Evolutionary conservation across 2,113 vertebrate genomes (phyloP).

Genomic region (Clupea harengus): DNA sequence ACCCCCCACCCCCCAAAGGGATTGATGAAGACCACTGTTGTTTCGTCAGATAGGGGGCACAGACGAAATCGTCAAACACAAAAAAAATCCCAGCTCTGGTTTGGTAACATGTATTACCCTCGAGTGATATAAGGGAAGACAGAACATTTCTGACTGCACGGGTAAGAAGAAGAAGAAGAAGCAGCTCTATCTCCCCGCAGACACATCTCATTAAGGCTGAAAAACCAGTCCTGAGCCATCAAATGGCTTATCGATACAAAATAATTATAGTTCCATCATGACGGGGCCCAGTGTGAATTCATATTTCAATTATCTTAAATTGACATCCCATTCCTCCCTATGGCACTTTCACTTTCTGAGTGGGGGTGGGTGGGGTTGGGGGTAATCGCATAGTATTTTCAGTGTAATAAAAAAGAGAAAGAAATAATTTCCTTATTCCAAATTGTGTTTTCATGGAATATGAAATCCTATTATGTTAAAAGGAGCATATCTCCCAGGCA

Average conservation of each 20-base stretch:
- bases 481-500: slow-evolving; percentile 15
- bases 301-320: slow-evolving; percentile 66
- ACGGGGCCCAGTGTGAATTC: slow-evolving; percentile 58
- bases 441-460: slow-evolving; percentile 48
- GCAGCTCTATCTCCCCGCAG: background rate
- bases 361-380: background rate
- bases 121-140: background rate
- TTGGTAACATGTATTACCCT: too few relatives aligned
- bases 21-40: too few relatives aligned
- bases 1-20: too few relatives aligned
- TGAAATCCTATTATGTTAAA: slow-evolving; percentile 65
- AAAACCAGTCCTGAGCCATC: slow-evolving; percentile 47
- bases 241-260: slow-evolving; percentile 59
- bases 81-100: too few relatives aligned
- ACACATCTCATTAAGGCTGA: slow-evolving; percentile 1
- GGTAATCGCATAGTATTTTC: background rate
- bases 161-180: background rate
- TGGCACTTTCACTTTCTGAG: slow-evolving; percentile 39
- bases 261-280: slow-evolving; percentile 58
- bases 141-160: background rate
- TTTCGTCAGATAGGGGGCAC: too few relatives aligned
- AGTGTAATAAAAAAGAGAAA: slow-evolving; percentile 1
- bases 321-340: slow-evolving; percentile 56
- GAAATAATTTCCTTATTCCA: slow-evolving; percentile 5
- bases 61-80: too few relatives aligned